phyloP scores from a whole-genome alignment of 2,113 vertebrate species.

The Takifugu bimaculatus region DNA sequence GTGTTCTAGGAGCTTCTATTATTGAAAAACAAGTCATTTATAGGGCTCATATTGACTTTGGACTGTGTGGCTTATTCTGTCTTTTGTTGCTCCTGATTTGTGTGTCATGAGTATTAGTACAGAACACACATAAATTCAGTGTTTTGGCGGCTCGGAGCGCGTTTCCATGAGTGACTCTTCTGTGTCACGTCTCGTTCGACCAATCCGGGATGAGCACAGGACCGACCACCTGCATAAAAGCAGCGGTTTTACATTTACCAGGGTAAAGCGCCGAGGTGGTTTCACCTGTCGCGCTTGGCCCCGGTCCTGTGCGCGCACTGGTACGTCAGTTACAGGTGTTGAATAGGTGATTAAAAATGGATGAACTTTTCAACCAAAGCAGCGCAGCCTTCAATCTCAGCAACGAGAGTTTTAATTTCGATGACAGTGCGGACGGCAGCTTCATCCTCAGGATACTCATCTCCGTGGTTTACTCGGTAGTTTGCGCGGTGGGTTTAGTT shows the following conservation, averaged over 20 bases:
- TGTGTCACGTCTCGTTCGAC: slow-evolving; percentile 26
- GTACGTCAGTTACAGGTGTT: slow-evolving; percentile 4
- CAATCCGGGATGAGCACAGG: slow-evolving; percentile 48
- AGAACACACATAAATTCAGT: no score
- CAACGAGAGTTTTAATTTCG: slow-evolving; percentile 51
- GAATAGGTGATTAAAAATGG: slow-evolving; percentile 52
- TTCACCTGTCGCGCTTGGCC: background rate
- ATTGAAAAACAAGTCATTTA: background rate
- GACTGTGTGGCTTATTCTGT: no score
- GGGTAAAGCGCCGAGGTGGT: background rate
- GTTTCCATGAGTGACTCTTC: background rate
- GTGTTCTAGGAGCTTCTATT: background rate
- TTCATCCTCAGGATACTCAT: slow-evolving; percentile 70
- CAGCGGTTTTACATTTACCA: background rate
- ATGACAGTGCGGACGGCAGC: slow-evolving; percentile 63
- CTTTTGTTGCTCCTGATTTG: no score
- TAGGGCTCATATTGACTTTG: no score
- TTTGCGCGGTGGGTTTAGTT: slow-evolving; percentile 72
- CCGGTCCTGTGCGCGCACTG: background rate
- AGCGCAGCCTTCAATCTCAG: background rate
- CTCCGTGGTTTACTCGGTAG: slow-evolving; percentile 71
- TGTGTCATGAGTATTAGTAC: no score
- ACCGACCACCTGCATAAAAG: slow-evolving; percentile 60
- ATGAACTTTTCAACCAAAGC: slow-evolving; percentile 65
- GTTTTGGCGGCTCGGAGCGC: no score